Conservation (phyloP, 2,888 invertebrate genomes). For the Spatulosminthurus flaviceps region DNA sequence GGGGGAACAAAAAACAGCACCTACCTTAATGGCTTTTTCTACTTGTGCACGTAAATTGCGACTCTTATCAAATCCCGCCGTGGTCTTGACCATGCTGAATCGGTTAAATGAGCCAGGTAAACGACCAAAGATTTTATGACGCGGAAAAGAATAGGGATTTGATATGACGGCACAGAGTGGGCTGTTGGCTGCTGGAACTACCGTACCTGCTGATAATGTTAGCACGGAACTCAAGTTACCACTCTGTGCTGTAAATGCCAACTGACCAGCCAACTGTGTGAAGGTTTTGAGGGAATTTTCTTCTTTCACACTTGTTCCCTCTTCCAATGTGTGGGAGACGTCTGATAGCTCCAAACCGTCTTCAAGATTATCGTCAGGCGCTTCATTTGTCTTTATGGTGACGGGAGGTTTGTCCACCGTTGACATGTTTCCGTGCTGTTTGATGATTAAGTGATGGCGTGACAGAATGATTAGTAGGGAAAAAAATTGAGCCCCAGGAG, state of each 20-base stretch:
- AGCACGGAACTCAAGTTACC: conserved; percentile 13
- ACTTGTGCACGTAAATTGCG: conserved; percentile 54
- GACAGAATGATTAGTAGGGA: conserved; percentile 1
- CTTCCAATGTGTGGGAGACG: background rate
- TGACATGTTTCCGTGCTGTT: background rate
- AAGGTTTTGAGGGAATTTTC: conserved; percentile 3
- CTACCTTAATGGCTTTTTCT: conserved; percentile 56
- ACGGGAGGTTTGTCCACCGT: conserved; percentile 9
- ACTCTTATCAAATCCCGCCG: conserved; percentile 25
- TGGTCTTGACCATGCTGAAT: conserved; percentile 29
- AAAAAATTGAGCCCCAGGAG: background rate
- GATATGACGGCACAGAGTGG: background rate
- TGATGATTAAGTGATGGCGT: conserved; percentile 8
- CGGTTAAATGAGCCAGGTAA: conserved; percentile 18
- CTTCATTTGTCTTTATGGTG: conserved; percentile 18
- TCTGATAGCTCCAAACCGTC: background rate
- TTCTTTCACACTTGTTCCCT: conserved; percentile 1
- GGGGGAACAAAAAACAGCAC: background rate
- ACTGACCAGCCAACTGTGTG: conserved; percentile 1
- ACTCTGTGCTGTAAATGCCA: conserved; percentile 8
- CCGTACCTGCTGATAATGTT: conserved; percentile 18
- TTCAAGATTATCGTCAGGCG: background rate
- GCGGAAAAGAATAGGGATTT: background rate
- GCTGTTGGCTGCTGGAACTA: background rate
- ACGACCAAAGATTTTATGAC: conserved; percentile 11